Evolutionary conservation across 2,113 vertebrate genomes (phyloP).

Genomic region (Pandion haliaetus): DNA sequence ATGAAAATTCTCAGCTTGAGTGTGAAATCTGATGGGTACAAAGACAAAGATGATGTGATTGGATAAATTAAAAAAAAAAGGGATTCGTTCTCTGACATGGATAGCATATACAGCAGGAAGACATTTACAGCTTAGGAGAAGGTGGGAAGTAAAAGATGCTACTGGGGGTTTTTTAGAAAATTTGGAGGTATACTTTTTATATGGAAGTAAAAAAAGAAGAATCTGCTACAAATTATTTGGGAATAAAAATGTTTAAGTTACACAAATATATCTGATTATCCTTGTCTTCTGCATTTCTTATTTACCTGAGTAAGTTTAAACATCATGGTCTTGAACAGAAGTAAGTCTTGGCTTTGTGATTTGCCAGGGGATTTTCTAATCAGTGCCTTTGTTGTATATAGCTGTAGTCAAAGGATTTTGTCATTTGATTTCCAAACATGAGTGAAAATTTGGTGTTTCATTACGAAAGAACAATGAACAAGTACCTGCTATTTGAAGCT

Average conservation of each 20-base stretch:
- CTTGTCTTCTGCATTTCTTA: not conserved
- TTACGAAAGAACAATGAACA: not conserved
- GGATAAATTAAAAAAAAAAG: not conserved
- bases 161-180: not conserved
- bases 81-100: not conserved
- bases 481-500: not conserved
- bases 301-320: not conserved
- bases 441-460: not conserved
- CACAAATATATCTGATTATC: not conserved
- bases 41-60: not conserved
- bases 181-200: not conserved
- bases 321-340: not conserved
- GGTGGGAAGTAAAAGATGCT: not conserved
- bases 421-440: constrained; percentile 6
- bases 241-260: not conserved
- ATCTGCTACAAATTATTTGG: not conserved
- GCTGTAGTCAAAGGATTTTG: not conserved
- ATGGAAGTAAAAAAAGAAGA: not conserved
- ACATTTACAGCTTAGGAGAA: not conserved
- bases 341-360: not conserved
- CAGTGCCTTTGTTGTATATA: not conserved
- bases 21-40: not conserved
- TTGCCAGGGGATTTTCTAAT: not conserved
- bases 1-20: constrained; percentile 45
- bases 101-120: not conserved